Evolutionary conservation across 2,113 vertebrate genomes (phyloP).

Genomic region (Heterotis niloticus): DNA sequence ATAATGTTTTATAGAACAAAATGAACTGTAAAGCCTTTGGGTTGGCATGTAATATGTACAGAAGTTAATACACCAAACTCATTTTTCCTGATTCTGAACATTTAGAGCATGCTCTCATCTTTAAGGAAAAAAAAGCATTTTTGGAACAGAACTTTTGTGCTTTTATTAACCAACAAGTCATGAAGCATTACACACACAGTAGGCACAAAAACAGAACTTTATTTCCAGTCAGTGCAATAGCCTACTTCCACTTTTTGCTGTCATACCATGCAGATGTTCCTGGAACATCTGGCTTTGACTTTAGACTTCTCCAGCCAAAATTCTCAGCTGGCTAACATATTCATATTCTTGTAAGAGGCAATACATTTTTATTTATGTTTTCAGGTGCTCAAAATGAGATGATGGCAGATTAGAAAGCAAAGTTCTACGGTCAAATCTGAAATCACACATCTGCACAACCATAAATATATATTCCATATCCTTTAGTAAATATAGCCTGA

Average conservation of each 20-base stretch:
- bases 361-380: neutral
- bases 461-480: neutral
- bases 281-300: neutral
- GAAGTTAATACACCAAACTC: too few species aligned
- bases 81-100: too few species aligned
- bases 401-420: constrained; percentile 5
- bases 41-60: too few species aligned
- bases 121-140: neutral
- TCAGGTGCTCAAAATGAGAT: neutral
- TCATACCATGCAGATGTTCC: neutral
- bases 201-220: constrained; percentile 41
- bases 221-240: neutral
- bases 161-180: constrained; percentile 57
- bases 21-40: too few species aligned
- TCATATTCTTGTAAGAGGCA: neutral
- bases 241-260: neutral
- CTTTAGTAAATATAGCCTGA: neutral
- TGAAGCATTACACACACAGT: constrained; percentile 52
- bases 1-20: too few species aligned
- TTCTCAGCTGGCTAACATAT: neutral
- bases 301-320: neutral
- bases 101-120: too few species aligned
- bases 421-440: neutral
- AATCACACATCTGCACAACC: neutral
- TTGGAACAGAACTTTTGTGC: constrained; percentile 25